These are phyloP conservation scores for Hemicordylus capensis DNA, from an alignment of 2,113 vertebrate species.

Conservation along the genomic window DNA sequence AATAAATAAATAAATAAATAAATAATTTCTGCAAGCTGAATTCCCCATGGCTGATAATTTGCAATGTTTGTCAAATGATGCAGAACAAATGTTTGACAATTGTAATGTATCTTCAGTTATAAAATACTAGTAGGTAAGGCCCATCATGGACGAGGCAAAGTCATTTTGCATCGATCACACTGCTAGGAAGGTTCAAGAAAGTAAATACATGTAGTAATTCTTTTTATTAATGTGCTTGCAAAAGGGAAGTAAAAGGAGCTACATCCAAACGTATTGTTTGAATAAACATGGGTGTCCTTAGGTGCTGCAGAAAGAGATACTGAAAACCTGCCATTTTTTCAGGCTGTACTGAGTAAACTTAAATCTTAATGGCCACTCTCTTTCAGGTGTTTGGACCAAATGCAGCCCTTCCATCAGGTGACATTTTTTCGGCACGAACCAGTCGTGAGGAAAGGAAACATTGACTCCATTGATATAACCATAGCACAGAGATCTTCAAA, in stretches of 20 bases:
- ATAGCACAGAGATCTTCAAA: slow-evolving; percentile 89
- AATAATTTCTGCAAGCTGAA: background rate
- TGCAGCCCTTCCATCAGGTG: slow-evolving; percentile 89
- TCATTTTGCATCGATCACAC: no score
- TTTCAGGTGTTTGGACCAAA: slow-evolving; percentile 84
- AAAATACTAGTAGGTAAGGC: no score
- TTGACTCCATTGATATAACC: slow-evolving; percentile 86
- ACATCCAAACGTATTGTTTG: background rate
- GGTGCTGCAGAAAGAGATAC: background rate
- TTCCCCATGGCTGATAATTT: background rate
- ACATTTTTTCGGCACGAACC: slow-evolving; percentile 85
- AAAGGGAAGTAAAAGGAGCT: background rate
- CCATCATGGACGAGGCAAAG: no score
- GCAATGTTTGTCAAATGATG: no score
- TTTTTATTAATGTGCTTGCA: no score
- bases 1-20: no score
- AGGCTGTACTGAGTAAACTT: background rate
- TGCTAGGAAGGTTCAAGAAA: no score
- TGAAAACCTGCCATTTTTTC: background rate
- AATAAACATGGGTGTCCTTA: background rate
- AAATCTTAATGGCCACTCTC: background rate
- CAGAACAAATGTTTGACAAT: background rate
- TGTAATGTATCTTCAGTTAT: no score
- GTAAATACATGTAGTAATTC: no score
- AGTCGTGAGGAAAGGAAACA: slow-evolving; percentile 86